phyloP scores from a whole-genome alignment of 2,888 invertebrate genomes.

The Phania funesta region DNA sequence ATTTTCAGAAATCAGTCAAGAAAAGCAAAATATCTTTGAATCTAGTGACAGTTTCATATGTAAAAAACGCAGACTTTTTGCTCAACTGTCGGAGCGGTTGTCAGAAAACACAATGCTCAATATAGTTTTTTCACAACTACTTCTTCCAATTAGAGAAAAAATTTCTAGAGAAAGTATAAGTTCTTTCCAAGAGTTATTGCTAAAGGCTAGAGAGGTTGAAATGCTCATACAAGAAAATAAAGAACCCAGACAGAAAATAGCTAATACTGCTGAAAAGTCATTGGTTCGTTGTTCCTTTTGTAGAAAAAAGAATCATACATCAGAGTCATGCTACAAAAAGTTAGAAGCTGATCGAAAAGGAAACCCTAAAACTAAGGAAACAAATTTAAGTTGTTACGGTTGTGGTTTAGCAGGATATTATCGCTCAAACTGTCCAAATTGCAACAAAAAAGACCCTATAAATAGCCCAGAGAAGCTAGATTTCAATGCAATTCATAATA shows the following conservation, averaged over 20 bases:
- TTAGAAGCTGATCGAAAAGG: too few relatives aligned
- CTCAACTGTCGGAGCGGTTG: conserved; percentile 1
- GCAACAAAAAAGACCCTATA: too few relatives aligned
- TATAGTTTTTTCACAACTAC: conserved; percentile 18
- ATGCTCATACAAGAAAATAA: neutral
- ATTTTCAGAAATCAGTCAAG: conserved; percentile 20
- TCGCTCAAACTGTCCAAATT: too few relatives aligned
- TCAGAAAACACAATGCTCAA: conserved; percentile 28
- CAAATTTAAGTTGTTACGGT: too few relatives aligned
- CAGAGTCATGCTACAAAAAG: too few relatives aligned
- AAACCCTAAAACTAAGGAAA: too few relatives aligned
- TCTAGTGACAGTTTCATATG: conserved; percentile 26
- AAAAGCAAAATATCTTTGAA: conserved; percentile 28
- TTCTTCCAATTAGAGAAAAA: neutral
- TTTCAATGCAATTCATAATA: neutral
- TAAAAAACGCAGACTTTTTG: conserved; percentile 5
- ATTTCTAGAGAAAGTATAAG: neutral
- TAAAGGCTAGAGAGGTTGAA: conserved; percentile 18
- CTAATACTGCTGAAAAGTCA: neutral
- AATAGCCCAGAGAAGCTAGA: too few relatives aligned
- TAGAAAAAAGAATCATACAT: neutral
- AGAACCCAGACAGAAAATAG: neutral
- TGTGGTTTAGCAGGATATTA: too few relatives aligned
- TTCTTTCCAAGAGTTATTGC: neutral
- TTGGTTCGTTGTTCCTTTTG: neutral